phyloP scores from a whole-genome alignment of 2,888 invertebrate species.

The Trichogramma evanescens region DNA sequence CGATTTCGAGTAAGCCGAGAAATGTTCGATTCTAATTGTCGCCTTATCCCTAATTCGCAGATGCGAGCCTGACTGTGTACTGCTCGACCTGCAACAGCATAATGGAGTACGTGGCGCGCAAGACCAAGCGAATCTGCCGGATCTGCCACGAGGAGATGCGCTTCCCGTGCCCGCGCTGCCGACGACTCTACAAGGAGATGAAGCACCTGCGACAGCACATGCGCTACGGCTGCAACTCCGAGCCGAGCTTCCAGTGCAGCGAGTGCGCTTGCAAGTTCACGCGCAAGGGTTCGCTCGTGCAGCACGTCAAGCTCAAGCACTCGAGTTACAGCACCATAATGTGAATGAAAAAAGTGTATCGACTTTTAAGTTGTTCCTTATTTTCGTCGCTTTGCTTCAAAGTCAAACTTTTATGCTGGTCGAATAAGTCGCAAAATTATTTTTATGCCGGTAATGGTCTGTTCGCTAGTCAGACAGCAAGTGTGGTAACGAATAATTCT shows the following conservation, averaged over 20 bases:
- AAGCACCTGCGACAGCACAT: not conserved
- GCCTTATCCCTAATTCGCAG: not conserved
- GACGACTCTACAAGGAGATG: not conserved
- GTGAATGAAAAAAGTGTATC: too few species aligned
- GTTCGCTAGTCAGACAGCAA: too few species aligned
- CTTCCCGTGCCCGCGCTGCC: slow-evolving; percentile 1
- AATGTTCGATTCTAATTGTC: too few species aligned
- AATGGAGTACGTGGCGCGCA: not conserved
- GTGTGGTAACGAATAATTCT: too few species aligned
- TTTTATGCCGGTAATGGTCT: too few species aligned
- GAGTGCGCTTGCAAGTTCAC: not conserved
- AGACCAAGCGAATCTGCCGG: not conserved
- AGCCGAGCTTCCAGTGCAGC: not conserved
- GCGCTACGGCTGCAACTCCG: not conserved
- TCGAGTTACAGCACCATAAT: not conserved
- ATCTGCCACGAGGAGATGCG: not conserved
- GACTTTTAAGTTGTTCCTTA: too few species aligned
- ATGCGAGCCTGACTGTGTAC: not conserved
- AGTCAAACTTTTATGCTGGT: too few species aligned
- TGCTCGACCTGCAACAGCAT: not conserved
- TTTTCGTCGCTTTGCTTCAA: too few species aligned
- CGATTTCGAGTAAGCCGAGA: too few species aligned
- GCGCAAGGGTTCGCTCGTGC: not conserved
- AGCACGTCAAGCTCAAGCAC: not conserved
- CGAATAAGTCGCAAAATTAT: too few species aligned